Base-by-base conservation (phyloP, 2,797 vertebrate genomes). In the Pterois miles region DNA sequence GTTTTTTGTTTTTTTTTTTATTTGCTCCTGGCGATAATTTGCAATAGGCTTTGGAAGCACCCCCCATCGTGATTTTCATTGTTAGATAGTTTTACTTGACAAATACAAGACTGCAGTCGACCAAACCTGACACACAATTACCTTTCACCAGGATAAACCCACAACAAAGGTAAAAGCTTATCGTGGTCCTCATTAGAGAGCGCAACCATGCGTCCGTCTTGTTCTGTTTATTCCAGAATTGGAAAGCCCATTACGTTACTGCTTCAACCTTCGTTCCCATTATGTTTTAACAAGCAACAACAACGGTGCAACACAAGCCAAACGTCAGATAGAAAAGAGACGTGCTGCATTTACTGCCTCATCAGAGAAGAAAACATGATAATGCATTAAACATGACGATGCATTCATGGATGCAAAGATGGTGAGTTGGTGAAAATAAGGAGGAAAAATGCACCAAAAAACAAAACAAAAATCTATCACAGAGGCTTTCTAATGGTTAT, bases 221-320 rank as follows among this genome's bases (percentile, higher is more conserved):
- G 31, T 71, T 73, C 31, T 34, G 22, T 74, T 75, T 40, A 43
- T 31, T 65, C 22, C 54, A 50, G 5, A 57, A 50, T 31, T 54
- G 27, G 50, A 66, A 76, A 76, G 54, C 34, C 33, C 38, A 52
- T 27, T 50, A 60, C 23, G 40, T 80, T 40, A 53, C 82, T 65
- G 65, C 58, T n/a, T 11, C 72, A 60, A 14, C 64, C 77, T 67
- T 60, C 16, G 43, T 71, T 74, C 76, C 66, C 48, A 52, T 74
- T 57, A 69, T 2, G 22, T 31, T 13, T 29, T 66, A 52, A 80
- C 77, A 73, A 74, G 57, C 50, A 13, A 22, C 18, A 64, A 29
- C 54, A 71, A 11, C 16, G 7, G 1, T 29, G 29, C 56, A 52
- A 31, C 50, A 74, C 18, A 7, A 46, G 66, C 36, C 60, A 64